Conservation (phyloP, 1,140 invertebrate species). For the Pseudomyrmex dendroicus region DNA sequence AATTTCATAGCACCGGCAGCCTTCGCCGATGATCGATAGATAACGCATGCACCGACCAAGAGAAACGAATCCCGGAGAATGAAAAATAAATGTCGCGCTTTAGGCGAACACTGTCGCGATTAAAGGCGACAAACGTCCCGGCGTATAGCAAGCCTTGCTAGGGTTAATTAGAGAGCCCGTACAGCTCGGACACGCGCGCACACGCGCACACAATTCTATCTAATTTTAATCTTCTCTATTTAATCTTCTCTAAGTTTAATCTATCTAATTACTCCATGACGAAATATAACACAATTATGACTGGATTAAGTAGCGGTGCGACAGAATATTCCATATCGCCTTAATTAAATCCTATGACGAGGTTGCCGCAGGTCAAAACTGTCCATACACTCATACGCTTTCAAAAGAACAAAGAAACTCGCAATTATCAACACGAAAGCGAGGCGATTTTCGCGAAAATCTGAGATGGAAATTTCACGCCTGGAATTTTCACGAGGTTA, state of each 20-base stretch:
- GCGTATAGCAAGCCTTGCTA: neutral
- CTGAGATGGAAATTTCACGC: no score
- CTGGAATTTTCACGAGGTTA: neutral
- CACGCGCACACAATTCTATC: constrained; percentile 29
- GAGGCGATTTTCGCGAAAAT: no score
- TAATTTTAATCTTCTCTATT: no score
- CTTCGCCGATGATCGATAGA: constrained; percentile 42
- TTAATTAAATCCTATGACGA: constrained; percentile 54
- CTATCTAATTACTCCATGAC: constrained; percentile 56
- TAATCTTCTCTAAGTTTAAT: no score
- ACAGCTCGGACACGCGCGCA: neutral
- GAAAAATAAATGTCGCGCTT: constrained; percentile 21
- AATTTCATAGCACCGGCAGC: constrained; percentile 31
- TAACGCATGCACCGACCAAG: neutral
- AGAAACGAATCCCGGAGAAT: neutral
- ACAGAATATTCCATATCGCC: constrained; percentile 5
- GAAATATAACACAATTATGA: constrained; percentile 54
- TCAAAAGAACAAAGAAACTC: neutral
- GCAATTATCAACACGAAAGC: constrained; percentile 8
- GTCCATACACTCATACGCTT: neutral
- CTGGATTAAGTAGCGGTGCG: constrained; percentile 39
- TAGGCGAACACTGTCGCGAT: neutral
- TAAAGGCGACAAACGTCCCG: constrained; percentile 1
- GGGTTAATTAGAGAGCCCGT: constrained; percentile 27
- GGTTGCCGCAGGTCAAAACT: neutral